Percentiles rank a stretch among this genome's conserved stretches.
phyloP scores from a whole-genome alignment of 1,140 invertebrate species.

The Hesperophylax magnus region DNA sequence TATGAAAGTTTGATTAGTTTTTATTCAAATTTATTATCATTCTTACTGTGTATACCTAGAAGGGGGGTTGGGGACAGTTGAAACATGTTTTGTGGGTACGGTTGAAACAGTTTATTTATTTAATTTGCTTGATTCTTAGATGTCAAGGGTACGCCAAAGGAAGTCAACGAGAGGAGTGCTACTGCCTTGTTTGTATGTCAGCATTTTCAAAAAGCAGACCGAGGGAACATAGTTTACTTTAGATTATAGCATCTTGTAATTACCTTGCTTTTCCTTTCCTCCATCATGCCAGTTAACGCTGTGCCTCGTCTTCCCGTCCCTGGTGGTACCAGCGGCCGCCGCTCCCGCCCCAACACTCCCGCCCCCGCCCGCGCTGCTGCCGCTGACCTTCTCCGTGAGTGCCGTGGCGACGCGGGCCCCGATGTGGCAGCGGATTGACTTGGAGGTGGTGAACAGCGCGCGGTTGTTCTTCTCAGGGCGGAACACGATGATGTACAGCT shows the following conservation, averaged over 20 bases:
- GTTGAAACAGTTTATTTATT: too few species aligned
- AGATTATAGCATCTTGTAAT: neutral
- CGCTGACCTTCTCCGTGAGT: slow-evolving; percentile 62
- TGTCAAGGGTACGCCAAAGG: too few species aligned
- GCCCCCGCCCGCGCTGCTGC: slow-evolving; percentile 61
- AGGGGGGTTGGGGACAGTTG: too few species aligned
- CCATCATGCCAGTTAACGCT: slow-evolving; percentile 51
- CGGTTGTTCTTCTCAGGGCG: slow-evolving; percentile 85
- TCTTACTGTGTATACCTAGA: too few species aligned
- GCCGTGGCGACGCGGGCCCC: slow-evolving; percentile 71
- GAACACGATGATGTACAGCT: slow-evolving; percentile 84
- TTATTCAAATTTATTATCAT: too few species aligned
- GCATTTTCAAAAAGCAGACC: too few species aligned
- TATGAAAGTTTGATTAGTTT: too few species aligned
- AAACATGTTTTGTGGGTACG: too few species aligned
- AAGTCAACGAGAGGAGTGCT: too few species aligned
- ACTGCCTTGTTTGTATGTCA: too few species aligned
- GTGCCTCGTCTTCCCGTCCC: slow-evolving; percentile 14
- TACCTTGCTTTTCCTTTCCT: slow-evolving; percentile 12
- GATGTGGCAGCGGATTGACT: slow-evolving; percentile 85
- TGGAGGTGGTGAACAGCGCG: slow-evolving; percentile 83
- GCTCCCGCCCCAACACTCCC: neutral
- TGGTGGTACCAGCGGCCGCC: neutral
- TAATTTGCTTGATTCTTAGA: too few species aligned
- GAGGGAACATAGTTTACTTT: too few species aligned